These are phyloP conservation scores for Aspiorhynchus laticeps DNA, from an alignment of 2,113 vertebrate genomes.

Conservation along the genomic window DNA sequence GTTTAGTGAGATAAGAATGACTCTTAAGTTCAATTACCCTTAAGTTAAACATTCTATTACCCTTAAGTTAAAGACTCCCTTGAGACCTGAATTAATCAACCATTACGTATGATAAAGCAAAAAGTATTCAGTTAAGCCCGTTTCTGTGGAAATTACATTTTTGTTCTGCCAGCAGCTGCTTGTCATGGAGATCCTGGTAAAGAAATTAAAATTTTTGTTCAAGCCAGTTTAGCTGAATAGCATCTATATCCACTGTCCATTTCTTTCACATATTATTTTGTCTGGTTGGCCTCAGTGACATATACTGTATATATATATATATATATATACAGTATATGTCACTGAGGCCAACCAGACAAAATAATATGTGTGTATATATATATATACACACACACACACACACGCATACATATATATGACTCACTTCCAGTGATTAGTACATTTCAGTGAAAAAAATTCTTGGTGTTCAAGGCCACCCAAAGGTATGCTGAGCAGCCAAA, in stretches of 20 bases:
- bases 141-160: not conserved
- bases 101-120: not conserved
- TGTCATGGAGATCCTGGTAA: not conserved
- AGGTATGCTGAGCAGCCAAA: conserved; percentile 25
- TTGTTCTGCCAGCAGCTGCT: not conserved
- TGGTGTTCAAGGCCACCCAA: conserved; percentile 42
- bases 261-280: not conserved
- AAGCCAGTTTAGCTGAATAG: not conserved
- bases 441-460: conserved; percentile 39
- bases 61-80: not conserved
- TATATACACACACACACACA: no score
- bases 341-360: no score
- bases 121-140: not conserved
- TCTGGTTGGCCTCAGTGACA: not conserved
- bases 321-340: no score
- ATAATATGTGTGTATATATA: no score
- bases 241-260: not conserved
- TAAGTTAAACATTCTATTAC: not conserved
- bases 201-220: not conserved
- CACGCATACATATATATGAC: not conserved
- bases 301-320: no score
- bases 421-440: conserved; percentile 24
- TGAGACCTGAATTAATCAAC: not conserved
- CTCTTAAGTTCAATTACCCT: not conserved
- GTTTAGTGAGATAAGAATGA: not conserved